Conservation (phyloP, 37 sponge, comb jelly and placozoan species). For the Dysidea cf. avara region DNA sequence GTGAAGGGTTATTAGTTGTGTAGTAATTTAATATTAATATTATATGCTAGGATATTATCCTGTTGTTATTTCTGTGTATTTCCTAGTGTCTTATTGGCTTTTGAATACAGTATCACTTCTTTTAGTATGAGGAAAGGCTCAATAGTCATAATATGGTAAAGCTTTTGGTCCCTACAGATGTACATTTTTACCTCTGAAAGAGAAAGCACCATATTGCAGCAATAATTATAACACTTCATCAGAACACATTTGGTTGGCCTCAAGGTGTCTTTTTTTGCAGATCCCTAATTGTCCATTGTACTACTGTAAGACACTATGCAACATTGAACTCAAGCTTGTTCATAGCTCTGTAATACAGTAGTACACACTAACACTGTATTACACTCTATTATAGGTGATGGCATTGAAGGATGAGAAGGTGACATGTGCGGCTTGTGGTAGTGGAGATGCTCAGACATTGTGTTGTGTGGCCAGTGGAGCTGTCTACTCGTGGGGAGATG, state of each 20-base stretch:
- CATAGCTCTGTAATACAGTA: no score
- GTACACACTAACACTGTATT: no score
- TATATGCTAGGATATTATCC: neutral
- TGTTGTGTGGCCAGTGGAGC: constrained; percentile 56
- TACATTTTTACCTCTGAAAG: neutral
- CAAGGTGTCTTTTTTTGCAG: no score
- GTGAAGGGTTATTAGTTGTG: neutral
- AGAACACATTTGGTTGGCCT: no score
- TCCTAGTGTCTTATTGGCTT: neutral
- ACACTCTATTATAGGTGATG: constrained; percentile 60
- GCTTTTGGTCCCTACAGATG: no score
- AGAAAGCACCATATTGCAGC: neutral
- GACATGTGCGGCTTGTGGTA: constrained; percentile 83
- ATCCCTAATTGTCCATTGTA: no score
- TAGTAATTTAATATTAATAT: neutral
- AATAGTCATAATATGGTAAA: no score
- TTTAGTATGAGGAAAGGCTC: neutral
- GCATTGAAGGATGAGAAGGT: constrained; percentile 69
- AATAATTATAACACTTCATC: no score
- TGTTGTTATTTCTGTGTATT: neutral
- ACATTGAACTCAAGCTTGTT: no score
- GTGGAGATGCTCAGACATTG: constrained; percentile 95
- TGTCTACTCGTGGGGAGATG: constrained; percentile 96
- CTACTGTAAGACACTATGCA: no score
- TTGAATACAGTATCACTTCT: neutral